phyloP scores from a whole-genome alignment of 2,113 vertebrate species.

The Suricata suricatta region DNA sequence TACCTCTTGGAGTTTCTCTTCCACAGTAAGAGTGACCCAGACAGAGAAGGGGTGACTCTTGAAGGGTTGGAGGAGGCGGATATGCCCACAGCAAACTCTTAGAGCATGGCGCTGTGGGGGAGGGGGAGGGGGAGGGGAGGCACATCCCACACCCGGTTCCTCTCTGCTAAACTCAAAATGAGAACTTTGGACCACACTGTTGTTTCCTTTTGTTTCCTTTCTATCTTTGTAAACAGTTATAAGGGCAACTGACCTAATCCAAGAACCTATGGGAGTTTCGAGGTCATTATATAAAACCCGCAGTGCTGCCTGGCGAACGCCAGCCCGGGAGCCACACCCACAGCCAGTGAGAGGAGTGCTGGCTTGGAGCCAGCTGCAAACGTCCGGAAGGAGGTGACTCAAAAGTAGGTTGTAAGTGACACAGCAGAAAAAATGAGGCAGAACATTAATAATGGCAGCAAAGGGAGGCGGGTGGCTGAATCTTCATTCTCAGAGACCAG shows the following conservation, averaged over 20 bases:
- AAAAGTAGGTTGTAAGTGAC: neutral
- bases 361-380: neutral
- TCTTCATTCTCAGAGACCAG: neutral
- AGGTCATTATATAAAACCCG: neutral
- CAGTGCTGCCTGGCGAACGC: neutral
- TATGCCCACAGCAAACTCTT: neutral
- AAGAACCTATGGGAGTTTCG: neutral
- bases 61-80: neutral
- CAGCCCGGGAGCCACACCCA: neutral
- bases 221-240: neutral
- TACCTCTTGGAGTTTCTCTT: neutral
- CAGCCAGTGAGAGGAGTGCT: too few species aligned
- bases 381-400: neutral
- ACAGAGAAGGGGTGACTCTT: neutral
- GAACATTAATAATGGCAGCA: neutral
- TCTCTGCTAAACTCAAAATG: neutral
- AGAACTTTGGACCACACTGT: neutral
- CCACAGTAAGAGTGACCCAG: neutral
- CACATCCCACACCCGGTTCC: neutral
- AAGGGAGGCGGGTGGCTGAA: neutral
- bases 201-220: neutral
- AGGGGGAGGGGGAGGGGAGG: rapidly evolving
- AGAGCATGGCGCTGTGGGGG: neutral
- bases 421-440: neutral
- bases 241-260: neutral